A percentile compares a stretch with the other conserved stretches of the same genome.
Conservation (phyloP, 2,797 vertebrate species). For the Eurystomus glaucurus region DNA sequence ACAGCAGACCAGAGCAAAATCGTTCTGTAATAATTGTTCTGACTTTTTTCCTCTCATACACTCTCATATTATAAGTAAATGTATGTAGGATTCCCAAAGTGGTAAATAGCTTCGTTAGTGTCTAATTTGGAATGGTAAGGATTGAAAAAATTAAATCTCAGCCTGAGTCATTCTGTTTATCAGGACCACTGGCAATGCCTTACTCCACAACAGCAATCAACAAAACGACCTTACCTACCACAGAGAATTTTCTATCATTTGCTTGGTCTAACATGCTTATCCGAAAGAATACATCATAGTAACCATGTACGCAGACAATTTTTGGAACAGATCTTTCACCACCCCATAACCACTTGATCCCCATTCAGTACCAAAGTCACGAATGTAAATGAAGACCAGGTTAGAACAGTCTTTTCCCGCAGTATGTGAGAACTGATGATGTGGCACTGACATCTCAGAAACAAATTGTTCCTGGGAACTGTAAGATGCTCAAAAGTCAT, state of each 20-base stretch:
- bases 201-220: background rate
- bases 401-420: background rate
- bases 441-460: background rate
- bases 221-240: background rate
- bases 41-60: background rate
- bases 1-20: background rate
- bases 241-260: background rate
- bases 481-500: background rate
- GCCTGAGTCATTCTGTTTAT: background rate
- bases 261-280: background rate
- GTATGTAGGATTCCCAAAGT: background rate
- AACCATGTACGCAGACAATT: background rate
- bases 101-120: background rate
- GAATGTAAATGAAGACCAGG: background rate
- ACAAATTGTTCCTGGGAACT: background rate
- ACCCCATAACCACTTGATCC: accelerated
- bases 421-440: background rate
- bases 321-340: background rate
- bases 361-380: background rate
- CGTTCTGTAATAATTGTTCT: background rate
- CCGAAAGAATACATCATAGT: background rate
- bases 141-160: background rate
- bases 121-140: background rate
- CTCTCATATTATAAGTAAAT: background rate
- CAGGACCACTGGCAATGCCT: background rate